Evolutionary conservation across 1,140 invertebrate genomes (phyloP).

Genomic region (Ooceraea biroi): DNA sequence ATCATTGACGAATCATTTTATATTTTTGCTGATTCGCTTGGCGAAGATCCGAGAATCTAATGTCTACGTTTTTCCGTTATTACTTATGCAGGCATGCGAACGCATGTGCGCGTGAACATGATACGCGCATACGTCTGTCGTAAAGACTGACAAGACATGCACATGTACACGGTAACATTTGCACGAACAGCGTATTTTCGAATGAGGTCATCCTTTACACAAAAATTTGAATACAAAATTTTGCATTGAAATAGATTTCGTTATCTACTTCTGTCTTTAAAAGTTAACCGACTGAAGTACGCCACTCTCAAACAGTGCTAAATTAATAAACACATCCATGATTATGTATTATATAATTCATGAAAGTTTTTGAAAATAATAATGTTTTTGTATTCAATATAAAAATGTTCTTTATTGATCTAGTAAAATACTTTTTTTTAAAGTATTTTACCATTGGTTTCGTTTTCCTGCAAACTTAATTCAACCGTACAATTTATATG

Average conservation of each 20-base stretch:
- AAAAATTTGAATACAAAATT: background rate
- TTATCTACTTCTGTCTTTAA: background rate
- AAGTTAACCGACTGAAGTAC: background rate
- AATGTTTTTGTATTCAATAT: background rate
- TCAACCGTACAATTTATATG: background rate
- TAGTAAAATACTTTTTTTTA: background rate
- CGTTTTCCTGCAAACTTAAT: background rate
- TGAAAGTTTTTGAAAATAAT: background rate
- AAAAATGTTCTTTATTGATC: background rate
- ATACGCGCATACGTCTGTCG: background rate
- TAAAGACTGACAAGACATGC: background rate
- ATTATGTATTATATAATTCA: background rate
- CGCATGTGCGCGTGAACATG: background rate
- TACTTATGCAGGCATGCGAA: constrained; percentile 7
- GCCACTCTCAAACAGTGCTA: background rate
- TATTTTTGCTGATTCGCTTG: constrained; percentile 5
- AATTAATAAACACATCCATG: background rate
- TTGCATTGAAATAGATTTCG: background rate
- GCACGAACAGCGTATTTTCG: background rate
- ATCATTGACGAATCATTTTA: background rate
- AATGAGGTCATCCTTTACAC: background rate
- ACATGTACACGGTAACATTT: background rate
- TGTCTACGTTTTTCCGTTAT: background rate
- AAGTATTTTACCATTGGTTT: background rate
- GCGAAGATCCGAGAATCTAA: constrained; percentile 5